phyloP scores from a whole-genome alignment of 35 echinoderm and acorn worm genomes.

The Heliocidaris tuberculata region DNA sequence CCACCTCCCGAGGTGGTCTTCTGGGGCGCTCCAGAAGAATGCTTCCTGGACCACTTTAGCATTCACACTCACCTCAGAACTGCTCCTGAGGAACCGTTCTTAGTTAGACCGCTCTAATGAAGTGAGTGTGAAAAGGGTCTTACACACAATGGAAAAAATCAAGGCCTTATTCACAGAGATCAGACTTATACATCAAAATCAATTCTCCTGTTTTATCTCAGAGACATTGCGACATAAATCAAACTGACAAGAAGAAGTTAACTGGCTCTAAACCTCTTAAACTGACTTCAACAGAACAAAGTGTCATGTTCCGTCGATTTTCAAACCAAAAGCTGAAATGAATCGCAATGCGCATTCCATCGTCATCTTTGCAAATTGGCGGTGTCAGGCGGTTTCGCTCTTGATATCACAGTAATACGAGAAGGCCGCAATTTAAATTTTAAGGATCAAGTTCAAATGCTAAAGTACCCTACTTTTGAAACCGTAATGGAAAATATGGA shows the following conservation, averaged over 20 bases:
- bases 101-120: too few relatives aligned
- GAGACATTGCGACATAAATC: neutral
- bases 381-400: neutral
- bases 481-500: neutral
- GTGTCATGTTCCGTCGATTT: neutral
- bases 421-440: neutral
- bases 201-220: neutral
- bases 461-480: constrained; percentile 11
- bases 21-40: too few relatives aligned
- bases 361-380: constrained; percentile 1
- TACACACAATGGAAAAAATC: too few relatives aligned
- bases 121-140: too few relatives aligned
- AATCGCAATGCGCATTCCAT: neutral
- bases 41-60: too few relatives aligned
- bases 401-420: neutral
- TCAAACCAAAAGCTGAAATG: neutral
- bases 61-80: too few relatives aligned
- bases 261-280: neutral
- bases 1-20: too few relatives aligned
- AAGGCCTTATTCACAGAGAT: too few relatives aligned
- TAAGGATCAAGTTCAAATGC: neutral
- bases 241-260: neutral
- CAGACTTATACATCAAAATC: too few relatives aligned
- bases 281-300: neutral
- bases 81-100: too few relatives aligned